These are phyloP conservation scores for Hoplodrina ambigua DNA, from an alignment of 2,888 invertebrate species.

Conservation along the genomic window DNA sequence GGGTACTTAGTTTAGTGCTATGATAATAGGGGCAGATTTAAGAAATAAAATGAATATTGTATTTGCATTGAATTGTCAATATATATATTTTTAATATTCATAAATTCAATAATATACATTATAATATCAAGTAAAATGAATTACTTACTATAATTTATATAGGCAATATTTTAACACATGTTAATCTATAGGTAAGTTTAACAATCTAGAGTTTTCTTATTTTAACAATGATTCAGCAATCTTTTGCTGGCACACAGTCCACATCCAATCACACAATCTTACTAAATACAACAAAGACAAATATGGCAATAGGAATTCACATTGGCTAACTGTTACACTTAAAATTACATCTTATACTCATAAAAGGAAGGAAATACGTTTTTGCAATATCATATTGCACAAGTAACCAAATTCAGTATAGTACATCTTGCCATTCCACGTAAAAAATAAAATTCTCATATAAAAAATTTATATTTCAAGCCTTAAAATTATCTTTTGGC, in stretches of 20 bases:
- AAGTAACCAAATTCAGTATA: constrained; percentile 77
- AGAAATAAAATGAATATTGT: constrained; percentile 52
- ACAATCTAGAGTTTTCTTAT: constrained; percentile 88
- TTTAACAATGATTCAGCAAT: constrained; percentile 82
- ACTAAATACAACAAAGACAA: constrained; percentile 82
- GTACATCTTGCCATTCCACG: constrained; percentile 83
- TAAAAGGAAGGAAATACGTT: constrained; percentile 80
- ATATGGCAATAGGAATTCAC: constrained; percentile 90
- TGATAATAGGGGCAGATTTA: background rate
- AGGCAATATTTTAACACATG: constrained; percentile 90
- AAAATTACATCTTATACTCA: constrained; percentile 68
- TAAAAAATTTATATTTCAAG: constrained; percentile 74
- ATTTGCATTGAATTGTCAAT: constrained; percentile 88
- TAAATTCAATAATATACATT: constrained; percentile 91
- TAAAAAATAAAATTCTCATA: constrained; percentile 79
- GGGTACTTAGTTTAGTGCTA: constrained; percentile 1
- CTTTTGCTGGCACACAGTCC: constrained; percentile 47
- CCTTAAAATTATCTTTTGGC: constrained; percentile 84
- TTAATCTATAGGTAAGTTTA: constrained; percentile 90
- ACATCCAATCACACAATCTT: constrained; percentile 53
- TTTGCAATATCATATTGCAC: constrained; percentile 82
- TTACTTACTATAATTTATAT: constrained; percentile 90
- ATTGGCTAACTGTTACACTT: constrained; percentile 77
- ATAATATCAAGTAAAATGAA: constrained; percentile 90
- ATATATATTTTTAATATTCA: constrained; percentile 90